Base-by-base conservation (phyloP, 1,140 invertebrate genomes). In the Drosophila fuyamai region DNA sequence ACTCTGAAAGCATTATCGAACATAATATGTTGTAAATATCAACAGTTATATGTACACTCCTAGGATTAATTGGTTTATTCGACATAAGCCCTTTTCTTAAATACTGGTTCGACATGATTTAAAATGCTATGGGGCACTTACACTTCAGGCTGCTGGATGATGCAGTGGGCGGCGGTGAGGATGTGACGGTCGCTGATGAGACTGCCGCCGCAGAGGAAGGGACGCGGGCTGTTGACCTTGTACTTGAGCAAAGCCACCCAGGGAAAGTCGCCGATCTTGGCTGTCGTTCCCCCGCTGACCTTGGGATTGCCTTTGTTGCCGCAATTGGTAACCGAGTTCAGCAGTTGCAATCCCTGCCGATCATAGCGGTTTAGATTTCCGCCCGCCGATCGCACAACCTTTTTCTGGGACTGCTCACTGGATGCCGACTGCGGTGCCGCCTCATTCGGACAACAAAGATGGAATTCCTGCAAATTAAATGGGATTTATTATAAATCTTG, bases 151-250 rank as follows among this genome's bases (percentile, higher is more conserved):
- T n/a, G 18, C 0, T 58, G 16, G 2, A 63, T 54, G 9, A 90
- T 70, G 67, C 92, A 92, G 54, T 92, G 91, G 6, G 96, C 96
- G 0, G 97, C 97, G 0, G 97, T 97, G 9, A 94, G 62, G 27
- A 94, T 89, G 70, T 93, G 94, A 53, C 90, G 83, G 14, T 91
- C 82, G 47, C 78, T 93, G 51, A 94, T 94, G 32, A 94, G 62
- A 10, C 92, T 93, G 10, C 93, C 94, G 44, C 93, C 93, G 51
- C 92, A 92, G 2, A 63, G 57, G 43, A 91, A 92, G 5, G 60
- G 75, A 10, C 81, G 54, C 48, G 0, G 54, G 3, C 16, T 14
- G 9, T 54, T 40, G 4, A 51, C 61, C 29, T 79, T 57, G 47
- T 94, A 94, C 79, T 93, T 92, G 1, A 94, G 63, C 16, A 94